Percentiles rank a stretch among this genome's conserved stretches.
phyloP scores from a whole-genome alignment of 2,113 vertebrate genomes.

The Heterocephalus glaber region DNA sequence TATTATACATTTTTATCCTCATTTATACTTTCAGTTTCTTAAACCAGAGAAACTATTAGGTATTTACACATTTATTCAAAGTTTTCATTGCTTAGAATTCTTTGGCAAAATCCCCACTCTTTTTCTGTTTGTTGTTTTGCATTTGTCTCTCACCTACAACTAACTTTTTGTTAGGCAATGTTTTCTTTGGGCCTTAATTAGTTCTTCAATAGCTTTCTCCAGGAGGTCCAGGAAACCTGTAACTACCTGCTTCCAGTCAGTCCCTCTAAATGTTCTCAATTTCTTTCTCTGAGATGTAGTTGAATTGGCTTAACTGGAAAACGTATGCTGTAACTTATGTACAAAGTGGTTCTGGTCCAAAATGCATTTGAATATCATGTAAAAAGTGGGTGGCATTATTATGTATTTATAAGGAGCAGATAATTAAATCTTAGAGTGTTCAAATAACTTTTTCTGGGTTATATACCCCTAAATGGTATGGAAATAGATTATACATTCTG shows the following conservation, averaged over 20 bases:
- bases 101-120: background rate
- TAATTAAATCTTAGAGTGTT: background rate
- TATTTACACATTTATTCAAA: background rate
- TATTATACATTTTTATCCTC: no score
- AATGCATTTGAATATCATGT: background rate
- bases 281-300: background rate
- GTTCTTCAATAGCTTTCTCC: conserved; percentile 66
- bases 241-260: background rate
- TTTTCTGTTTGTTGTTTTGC: conserved; percentile 32
- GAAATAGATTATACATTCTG: background rate
- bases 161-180: conserved; percentile 11
- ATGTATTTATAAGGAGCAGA: background rate
- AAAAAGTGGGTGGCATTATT: background rate
- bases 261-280: background rate
- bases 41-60: no score
- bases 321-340: background rate
- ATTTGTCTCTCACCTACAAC: background rate
- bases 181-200: conserved; percentile 67
- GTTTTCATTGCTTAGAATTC: background rate
- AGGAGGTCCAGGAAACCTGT: conserved; percentile 37
- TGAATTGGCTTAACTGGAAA: background rate
- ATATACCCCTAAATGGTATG: background rate
- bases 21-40: no score
- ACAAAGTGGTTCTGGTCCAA: background rate
- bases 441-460: background rate